phyloP scores from a whole-genome alignment of 2,113 vertebrate species.

The Rhabdomys dilectus region DNA sequence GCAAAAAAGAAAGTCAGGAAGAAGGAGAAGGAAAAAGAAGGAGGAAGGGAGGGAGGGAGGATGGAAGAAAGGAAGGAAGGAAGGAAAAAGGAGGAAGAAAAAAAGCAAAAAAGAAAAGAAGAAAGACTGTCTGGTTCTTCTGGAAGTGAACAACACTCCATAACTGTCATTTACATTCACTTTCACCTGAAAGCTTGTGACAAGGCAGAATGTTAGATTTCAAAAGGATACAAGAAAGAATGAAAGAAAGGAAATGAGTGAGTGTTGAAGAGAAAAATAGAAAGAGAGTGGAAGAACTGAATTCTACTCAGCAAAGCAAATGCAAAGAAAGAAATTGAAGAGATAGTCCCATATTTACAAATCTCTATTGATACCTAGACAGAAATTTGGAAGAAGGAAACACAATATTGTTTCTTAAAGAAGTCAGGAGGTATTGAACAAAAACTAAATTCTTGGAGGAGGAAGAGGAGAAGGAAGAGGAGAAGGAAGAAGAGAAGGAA shows the following conservation, averaged over 20 bases:
- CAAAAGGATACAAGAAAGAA: neutral
- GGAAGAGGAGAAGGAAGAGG: neutral
- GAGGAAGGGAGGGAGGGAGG: too few relatives aligned
- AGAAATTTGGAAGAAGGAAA: neutral
- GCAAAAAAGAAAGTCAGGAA: too few relatives aligned
- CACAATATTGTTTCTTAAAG: neutral
- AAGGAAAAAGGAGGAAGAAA: fast-evolving
- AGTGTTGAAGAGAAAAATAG: too few relatives aligned
- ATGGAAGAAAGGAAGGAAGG: fast-evolving
- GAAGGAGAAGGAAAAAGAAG: neutral
- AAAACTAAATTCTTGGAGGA: neutral
- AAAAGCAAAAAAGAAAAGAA: too few relatives aligned
- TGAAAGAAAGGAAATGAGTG: neutral
- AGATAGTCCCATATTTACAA: neutral
- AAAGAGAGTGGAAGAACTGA: neutral
- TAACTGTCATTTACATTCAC: neutral
- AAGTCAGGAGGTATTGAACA: neutral
- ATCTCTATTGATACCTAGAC: neutral
- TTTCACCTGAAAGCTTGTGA: neutral
- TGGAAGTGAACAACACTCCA: neutral
- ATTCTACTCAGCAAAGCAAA: neutral
- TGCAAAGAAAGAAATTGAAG: neutral
- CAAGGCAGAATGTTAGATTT: neutral
- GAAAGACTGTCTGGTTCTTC: too few relatives aligned
- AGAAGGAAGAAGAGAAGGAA: neutral